Conservation (phyloP, 53 echinoderm and acorn worm genomes). For the Pentamera pediparva region DNA sequence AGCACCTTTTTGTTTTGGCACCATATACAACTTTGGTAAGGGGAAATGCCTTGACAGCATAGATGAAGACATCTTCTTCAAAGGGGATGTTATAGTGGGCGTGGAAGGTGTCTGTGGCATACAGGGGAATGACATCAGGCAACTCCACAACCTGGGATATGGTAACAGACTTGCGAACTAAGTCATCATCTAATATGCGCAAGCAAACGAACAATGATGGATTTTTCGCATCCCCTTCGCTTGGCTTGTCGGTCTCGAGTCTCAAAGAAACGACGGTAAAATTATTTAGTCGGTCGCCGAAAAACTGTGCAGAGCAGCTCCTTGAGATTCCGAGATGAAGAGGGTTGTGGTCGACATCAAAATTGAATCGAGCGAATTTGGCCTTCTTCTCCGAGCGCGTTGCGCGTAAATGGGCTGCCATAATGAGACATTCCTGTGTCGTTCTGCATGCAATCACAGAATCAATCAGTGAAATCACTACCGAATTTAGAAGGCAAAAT, state of each 20-base stretch:
- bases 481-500: too few species aligned
- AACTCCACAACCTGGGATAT: constrained; percentile 78
- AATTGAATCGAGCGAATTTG: constrained; percentile 92
- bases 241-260: constrained; percentile 49
- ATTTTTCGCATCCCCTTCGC: constrained; percentile 39
- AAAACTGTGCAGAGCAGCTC: constrained; percentile 67
- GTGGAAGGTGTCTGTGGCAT: constrained; percentile 79
- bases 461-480: too few species aligned
- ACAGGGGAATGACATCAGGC: constrained; percentile 65
- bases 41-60: constrained; percentile 82
- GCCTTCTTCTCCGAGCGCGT: constrained; percentile 44
- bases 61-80: constrained; percentile 77
- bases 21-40: constrained; percentile 93
- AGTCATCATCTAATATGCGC: constrained; percentile 75
- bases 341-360: constrained; percentile 65
- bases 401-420: constrained; percentile 20
- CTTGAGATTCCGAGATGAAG: constrained; percentile 82
- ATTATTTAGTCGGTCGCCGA: constrained; percentile 74
- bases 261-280: constrained; percentile 72
- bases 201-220: constrained; percentile 77
- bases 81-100: constrained; percentile 73
- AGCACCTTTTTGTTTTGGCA: constrained; percentile 66
- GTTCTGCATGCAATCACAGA: too few species aligned
- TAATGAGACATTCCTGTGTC: too few species aligned
- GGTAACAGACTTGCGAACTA: constrained; percentile 68